A percentile compares a stretch with the other conserved stretches of the same genome.
These are phyloP conservation scores for Ecliptopera silaceata DNA, from an alignment of 2,888 invertebrate genomes.

Conservation along the genomic window DNA sequence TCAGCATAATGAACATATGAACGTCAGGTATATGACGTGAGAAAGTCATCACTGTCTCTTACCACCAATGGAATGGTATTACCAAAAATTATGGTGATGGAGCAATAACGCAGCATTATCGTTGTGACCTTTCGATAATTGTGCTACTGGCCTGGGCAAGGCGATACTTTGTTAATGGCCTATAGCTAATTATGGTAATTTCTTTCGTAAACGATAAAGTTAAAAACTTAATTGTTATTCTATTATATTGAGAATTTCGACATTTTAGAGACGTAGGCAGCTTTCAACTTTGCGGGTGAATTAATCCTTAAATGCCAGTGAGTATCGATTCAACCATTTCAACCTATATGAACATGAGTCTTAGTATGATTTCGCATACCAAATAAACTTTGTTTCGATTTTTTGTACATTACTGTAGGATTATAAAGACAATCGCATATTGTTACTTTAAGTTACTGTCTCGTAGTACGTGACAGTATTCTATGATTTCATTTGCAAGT, in stretches of 20 bases:
- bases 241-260: neutral
- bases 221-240: constrained; percentile 3
- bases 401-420: no score
- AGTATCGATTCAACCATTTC: no score
- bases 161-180: constrained; percentile 20
- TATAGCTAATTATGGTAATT: constrained; percentile 18
- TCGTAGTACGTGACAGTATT: no score
- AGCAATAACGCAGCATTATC: constrained; percentile 21
- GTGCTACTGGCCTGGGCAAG: constrained; percentile 12
- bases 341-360: no score
- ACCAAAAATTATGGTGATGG: constrained; percentile 23
- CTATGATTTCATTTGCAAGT: neutral
- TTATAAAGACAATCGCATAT: no score
- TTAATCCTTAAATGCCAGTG: no score
- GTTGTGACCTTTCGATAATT: constrained; percentile 26
- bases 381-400: no score
- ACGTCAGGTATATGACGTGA: neutral
- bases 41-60: constrained; percentile 8
- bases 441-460: no score
- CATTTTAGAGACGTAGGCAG: neutral
- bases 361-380: no score
- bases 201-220: constrained; percentile 7
- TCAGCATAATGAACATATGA: no score
- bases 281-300: neutral
- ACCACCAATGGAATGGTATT: constrained; percentile 15